These are phyloP conservation scores for Drymonia ruficornis DNA, from an alignment of 2,888 invertebrate genomes.

Conservation along the genomic window DNA sequence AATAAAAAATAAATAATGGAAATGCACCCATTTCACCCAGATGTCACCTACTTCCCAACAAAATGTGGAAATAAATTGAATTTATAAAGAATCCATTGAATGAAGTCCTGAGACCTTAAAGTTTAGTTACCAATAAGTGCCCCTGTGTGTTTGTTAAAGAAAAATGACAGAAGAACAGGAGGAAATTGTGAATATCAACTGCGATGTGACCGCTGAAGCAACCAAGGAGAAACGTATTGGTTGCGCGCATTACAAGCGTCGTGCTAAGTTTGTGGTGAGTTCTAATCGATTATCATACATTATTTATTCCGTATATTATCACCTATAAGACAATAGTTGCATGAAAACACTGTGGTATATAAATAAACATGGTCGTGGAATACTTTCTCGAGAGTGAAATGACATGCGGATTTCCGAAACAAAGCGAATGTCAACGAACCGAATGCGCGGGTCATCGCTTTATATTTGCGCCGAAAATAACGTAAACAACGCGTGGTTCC, in stretches of 20 bases:
- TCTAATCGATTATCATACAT: slow-evolving; percentile 10
- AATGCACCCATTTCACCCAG: slow-evolving; percentile 17
- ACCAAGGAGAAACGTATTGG: slow-evolving; percentile 84
- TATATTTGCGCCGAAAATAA: slow-evolving; percentile 26
- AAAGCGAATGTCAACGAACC: slow-evolving; percentile 69
- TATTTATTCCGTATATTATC: slow-evolving; percentile 13
- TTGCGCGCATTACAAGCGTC: slow-evolving; percentile 93
- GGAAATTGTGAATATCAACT: slow-evolving; percentile 51
- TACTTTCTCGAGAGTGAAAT: slow-evolving; percentile 46
- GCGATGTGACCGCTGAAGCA: slow-evolving; percentile 45
- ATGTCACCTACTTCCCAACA: slow-evolving; percentile 7
- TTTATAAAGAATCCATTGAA: slow-evolving; percentile 20
- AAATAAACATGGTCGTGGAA: slow-evolving; percentile 62
- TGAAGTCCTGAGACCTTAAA: slow-evolving; percentile 33
- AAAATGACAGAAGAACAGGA: slow-evolving; percentile 66
- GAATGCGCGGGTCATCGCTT: slow-evolving; percentile 25
- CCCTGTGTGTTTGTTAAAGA: slow-evolving; percentile 18
- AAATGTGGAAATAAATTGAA: slow-evolving; percentile 17
- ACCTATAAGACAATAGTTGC: slow-evolving; percentile 14
- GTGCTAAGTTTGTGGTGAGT: slow-evolving; percentile 94
- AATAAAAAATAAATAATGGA: too few species aligned
- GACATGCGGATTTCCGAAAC: slow-evolving; percentile 50
- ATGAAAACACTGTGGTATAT: slow-evolving; percentile 57
- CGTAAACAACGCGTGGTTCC: slow-evolving; percentile 7
- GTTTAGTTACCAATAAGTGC: slow-evolving; percentile 27